Percentiles rank a stretch among this genome's conserved stretches.
Evolutionary conservation across 1,140 invertebrate species (phyloP).

Genomic region (Cotesia typhae): DNA sequence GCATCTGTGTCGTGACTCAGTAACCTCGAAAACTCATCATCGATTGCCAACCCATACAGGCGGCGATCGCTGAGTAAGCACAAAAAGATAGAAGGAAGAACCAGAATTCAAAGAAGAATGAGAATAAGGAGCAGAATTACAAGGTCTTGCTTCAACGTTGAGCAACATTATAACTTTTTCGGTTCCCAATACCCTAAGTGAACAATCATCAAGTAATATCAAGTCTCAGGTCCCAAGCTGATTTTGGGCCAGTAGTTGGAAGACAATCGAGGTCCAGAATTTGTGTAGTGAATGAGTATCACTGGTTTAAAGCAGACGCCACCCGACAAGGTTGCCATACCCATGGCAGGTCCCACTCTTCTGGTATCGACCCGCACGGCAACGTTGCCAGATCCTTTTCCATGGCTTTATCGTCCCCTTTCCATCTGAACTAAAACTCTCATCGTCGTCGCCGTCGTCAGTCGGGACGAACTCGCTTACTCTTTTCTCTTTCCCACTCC

Average conservation of each 20-base stretch:
- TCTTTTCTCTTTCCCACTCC: conserved; percentile 38
- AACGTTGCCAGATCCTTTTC: conserved; percentile 60
- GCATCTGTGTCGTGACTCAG: conserved; percentile 10
- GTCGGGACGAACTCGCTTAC: conserved; percentile 32
- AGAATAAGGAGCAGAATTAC: too few species aligned
- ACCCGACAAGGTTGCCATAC: conserved; percentile 57
- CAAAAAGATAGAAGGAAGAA: too few species aligned
- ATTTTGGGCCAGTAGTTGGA: background rate
- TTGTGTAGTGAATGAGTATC: conserved; percentile 50
- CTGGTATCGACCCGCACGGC: conserved; percentile 62
- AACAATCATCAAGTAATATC: background rate
- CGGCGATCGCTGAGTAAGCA: too few species aligned
- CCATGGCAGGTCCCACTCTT: conserved; percentile 53
- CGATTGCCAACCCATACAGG: too few species aligned
- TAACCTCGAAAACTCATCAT: conserved; percentile 7
- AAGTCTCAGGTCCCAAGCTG: too few species aligned
- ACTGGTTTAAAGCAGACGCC: conserved; percentile 64
- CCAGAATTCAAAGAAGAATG: too few species aligned
- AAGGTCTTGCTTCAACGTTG: too few species aligned
- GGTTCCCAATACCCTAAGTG: background rate
- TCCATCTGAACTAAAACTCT: conserved; percentile 46
- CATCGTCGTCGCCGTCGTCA: conserved; percentile 39
- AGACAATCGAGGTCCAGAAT: conserved; percentile 6
- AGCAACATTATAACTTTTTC: too few species aligned
- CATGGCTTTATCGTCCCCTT: conserved; percentile 59